These are phyloP conservation scores for Hemithea aestivaria DNA, from an alignment of 2,888 invertebrate species.

Conservation along the genomic window DNA sequence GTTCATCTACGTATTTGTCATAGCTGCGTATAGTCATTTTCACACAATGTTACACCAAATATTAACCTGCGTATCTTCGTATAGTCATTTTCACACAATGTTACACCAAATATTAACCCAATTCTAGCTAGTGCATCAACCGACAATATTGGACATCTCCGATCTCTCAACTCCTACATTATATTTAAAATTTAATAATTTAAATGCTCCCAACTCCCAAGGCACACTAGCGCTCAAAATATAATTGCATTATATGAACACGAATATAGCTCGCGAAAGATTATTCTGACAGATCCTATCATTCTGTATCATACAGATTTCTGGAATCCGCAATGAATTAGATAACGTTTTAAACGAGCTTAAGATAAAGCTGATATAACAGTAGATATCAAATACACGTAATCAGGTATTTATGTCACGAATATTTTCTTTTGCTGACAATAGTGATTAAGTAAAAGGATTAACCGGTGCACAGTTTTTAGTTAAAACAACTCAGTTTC, in stretches of 20 bases:
- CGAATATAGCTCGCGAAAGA: not conserved
- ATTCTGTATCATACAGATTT: conserved; percentile 26
- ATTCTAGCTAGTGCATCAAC: not conserved
- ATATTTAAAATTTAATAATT: too few species aligned
- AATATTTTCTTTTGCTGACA: conserved; percentile 16
- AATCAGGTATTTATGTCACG: conserved; percentile 12
- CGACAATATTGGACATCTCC: not conserved
- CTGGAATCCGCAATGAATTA: conserved; percentile 27
- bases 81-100: too few species aligned
- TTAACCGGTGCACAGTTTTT: too few species aligned
- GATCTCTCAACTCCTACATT: too few species aligned
- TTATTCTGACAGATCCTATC: not conserved
- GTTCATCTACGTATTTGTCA: too few species aligned
- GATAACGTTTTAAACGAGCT: conserved; percentile 17
- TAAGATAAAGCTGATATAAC: conserved; percentile 24
- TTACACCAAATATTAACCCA: conserved; percentile 1
- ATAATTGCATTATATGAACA: conserved; percentile 11
- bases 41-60: too few species aligned
- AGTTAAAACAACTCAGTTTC: too few species aligned
- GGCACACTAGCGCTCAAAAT: not conserved
- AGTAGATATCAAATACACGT: conserved; percentile 22
- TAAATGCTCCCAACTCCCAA: conserved; percentile 5
- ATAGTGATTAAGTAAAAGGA: too few species aligned
- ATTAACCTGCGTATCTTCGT: too few species aligned
- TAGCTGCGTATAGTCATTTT: too few species aligned